A percentile compares a stretch with the other conserved stretches of the same genome.
phyloP scores from a whole-genome alignment of 2,888 invertebrate genomes.

The Zygaena filipendulae region DNA sequence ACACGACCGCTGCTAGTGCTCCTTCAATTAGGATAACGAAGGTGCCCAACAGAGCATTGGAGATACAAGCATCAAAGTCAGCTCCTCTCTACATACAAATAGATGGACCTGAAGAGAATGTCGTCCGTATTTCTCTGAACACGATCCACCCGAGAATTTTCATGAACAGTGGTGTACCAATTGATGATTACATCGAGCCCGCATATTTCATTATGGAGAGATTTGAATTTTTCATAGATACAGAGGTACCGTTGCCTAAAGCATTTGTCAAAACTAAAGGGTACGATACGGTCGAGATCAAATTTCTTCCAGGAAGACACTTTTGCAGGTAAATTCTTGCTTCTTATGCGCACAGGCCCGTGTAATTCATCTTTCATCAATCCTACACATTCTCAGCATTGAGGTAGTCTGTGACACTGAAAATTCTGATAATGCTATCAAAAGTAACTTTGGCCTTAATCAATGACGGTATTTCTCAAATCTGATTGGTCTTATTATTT shows the following conservation, averaged over 20 bases:
- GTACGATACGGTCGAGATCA: slow-evolving; percentile 35
- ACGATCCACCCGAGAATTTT: slow-evolving; percentile 42
- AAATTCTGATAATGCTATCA: too few relatives aligned
- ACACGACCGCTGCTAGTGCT: slow-evolving; percentile 32
- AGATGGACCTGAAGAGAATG: slow-evolving; percentile 36
- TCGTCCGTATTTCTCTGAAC: slow-evolving; percentile 31
- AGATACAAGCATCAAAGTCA: slow-evolving; percentile 34
- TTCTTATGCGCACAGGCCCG: too few relatives aligned
- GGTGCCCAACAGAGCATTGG: slow-evolving; percentile 23
- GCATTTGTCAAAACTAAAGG: slow-evolving; percentile 34
- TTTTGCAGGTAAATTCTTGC: slow-evolving; percentile 42
- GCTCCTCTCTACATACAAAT: slow-evolving; percentile 50
- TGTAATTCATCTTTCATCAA: background rate
- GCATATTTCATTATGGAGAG: slow-evolving; percentile 40
- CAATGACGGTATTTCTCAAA: too few relatives aligned
- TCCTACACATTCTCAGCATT: too few relatives aligned
- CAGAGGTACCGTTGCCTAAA: slow-evolving; percentile 27
- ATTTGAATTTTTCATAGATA: slow-evolving; percentile 47
- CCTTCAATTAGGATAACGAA: slow-evolving; percentile 32
- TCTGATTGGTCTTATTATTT: too few relatives aligned
- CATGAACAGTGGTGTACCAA: slow-evolving; percentile 30
- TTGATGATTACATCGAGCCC: slow-evolving; percentile 35
- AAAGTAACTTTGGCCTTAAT: too few relatives aligned
- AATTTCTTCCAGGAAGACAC: slow-evolving; percentile 44
- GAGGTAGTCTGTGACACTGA: too few relatives aligned